Base-by-base conservation (phyloP, 2,113 vertebrate genomes). In the Hyperopisus bebe region DNA sequence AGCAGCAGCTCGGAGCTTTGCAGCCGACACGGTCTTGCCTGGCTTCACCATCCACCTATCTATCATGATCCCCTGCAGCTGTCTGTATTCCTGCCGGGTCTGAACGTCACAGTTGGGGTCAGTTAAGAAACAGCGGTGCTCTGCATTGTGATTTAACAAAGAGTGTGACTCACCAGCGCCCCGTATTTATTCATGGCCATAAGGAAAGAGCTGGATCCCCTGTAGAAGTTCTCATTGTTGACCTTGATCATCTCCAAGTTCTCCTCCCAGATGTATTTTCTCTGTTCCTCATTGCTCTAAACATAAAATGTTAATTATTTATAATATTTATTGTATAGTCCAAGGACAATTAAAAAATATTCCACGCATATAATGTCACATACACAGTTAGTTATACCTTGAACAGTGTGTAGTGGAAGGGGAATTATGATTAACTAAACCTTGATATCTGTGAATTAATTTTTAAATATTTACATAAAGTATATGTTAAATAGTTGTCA, bases 101-200 rank as follows among this genome's bases (percentile, higher is more conserved):
- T 96, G 86, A 6, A 90, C 6, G 3, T 31, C 5, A 53, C 47
- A 70, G 13, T 17, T 35, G 10, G n/a, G 24, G 11, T 51, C 8
- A 55, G 88, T 21, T 39, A 21, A 21, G 89, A 50, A 74, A 35
- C 27, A 44, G 70, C 3, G 15, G 48, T 31, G 13, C 58, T 46
- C 46, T 51, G 62, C 44, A 19, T 58, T 83, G 17, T 11, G 70
- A 80, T 42, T 80, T 80, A 39, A 42, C 15, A 39, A 35, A 5
- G 39, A 21, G 17, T 19, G 6, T 31, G 15, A 90, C 91, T 92
- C 86, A 96, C 95, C 89, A 96, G 91, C 89, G 95, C 95, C 88
- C 95, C 95, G 44, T 95, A 96, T 93, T 93, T 96, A 90, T 96
- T 96, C 95, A 96, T 96, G 53, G 92, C 88, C 96, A 96, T 95